phyloP scores from a whole-genome alignment of 2,888 invertebrate genomes.

The Nomada fabriciana region DNA sequence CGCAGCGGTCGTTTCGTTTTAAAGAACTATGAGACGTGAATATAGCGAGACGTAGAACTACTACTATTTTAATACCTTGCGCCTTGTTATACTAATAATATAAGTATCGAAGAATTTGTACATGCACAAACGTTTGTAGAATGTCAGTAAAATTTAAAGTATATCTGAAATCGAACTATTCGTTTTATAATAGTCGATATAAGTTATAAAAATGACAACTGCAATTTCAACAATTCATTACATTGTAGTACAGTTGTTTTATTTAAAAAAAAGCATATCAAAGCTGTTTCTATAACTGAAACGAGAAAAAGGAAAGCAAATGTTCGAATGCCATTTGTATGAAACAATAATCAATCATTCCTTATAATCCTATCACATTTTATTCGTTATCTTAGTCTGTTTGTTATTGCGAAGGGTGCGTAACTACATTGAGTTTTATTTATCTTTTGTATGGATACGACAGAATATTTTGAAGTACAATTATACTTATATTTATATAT shows the following conservation, averaged over 20 bases:
- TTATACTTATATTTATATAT: background rate
- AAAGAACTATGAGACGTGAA: slow-evolving; percentile 26
- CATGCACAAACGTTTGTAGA: background rate
- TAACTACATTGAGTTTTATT: background rate
- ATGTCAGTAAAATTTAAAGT: background rate
- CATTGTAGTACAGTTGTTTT: background rate
- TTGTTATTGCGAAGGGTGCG: background rate
- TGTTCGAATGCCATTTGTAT: background rate
- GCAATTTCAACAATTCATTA: background rate
- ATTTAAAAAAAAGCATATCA: too few relatives aligned
- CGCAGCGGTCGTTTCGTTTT: slow-evolving; percentile 35
- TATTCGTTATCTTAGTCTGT: background rate
- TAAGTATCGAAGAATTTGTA: background rate
- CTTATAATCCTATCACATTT: background rate
- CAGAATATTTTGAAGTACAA: background rate
- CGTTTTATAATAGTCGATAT: background rate
- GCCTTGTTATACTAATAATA: background rate
- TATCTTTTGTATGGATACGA: background rate
- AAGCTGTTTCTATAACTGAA: too few relatives aligned
- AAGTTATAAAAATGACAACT: background rate
- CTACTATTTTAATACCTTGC: too few relatives aligned
- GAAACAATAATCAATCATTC: background rate
- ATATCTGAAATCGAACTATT: background rate
- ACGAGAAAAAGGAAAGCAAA: too few relatives aligned
- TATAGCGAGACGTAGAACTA: background rate